Percentiles rank a stretch among this genome's conserved stretches.
Conservation (phyloP, 2,113 vertebrate genomes). For the Psilopsiagon aymara region DNA sequence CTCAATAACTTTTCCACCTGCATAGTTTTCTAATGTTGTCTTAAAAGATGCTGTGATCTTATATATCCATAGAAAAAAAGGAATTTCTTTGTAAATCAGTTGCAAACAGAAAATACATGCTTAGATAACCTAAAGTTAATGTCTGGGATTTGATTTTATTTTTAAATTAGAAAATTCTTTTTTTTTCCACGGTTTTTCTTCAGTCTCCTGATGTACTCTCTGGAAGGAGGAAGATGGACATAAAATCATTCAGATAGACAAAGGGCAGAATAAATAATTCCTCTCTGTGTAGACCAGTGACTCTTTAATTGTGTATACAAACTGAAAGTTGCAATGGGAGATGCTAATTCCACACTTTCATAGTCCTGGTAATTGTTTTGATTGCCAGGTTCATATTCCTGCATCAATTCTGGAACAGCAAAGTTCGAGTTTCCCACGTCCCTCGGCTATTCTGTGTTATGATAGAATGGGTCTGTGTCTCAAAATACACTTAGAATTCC, state of each 20-base stretch:
- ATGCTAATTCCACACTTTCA: neutral
- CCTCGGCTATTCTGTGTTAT: neutral
- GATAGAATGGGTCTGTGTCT: neutral
- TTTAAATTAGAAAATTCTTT: neutral
- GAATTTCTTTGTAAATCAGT: neutral
- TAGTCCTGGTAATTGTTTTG: neutral
- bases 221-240: neutral
- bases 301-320: neutral
- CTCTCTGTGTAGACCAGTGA: neutral
- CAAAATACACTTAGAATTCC: neutral
- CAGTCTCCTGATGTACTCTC: neutral
- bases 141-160: neutral
- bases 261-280: neutral
- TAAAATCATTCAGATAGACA: neutral
- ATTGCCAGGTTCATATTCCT: neutral
- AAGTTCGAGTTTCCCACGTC: accelerated
- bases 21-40: neutral
- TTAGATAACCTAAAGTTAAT: neutral
- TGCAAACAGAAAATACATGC: neutral
- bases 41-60: neutral
- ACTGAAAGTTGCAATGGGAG: neutral
- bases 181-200: neutral
- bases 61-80: neutral
- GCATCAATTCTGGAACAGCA: neutral
- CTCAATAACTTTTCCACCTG: neutral